Conservation (phyloP, 1,140 invertebrate genomes). For the Macrocentrus cingulum region DNA sequence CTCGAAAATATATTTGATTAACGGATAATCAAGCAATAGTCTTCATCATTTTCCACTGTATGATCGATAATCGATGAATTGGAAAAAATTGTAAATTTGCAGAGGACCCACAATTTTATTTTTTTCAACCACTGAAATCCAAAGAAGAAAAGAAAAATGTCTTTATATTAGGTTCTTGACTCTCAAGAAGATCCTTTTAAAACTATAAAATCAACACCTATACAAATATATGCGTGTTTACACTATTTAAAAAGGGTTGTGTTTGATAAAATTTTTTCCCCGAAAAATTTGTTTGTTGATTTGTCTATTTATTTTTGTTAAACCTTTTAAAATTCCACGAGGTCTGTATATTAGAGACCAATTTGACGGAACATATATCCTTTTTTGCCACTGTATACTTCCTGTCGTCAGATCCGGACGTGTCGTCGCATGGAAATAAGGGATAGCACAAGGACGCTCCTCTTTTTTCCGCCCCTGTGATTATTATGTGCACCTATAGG, state of each 20-base stretch:
- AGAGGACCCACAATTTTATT: not conserved
- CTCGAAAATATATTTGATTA: slow-evolving; percentile 13
- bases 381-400: too few species aligned
- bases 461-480: too few species aligned
- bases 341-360: too few species aligned
- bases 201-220: not conserved
- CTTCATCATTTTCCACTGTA: not conserved
- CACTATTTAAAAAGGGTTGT: slow-evolving; percentile 2
- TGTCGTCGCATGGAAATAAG: too few species aligned
- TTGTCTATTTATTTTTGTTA: too few species aligned
- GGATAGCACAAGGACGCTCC: too few species aligned
- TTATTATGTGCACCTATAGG: too few species aligned
- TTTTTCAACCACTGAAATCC: not conserved
- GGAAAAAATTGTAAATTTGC: not conserved
- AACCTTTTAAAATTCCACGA: too few species aligned
- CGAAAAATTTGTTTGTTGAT: not conserved
- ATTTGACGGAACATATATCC: too few species aligned
- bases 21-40: slow-evolving; percentile 11
- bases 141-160: not conserved
- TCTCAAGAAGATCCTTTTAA: not conserved
- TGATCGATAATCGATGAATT: slow-evolving; percentile 6
- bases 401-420: too few species aligned
- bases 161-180: not conserved
- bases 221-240: too few species aligned
- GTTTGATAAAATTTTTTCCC: slow-evolving; percentile 2